Base-by-base conservation (phyloP, 1,140 invertebrate genomes). In the Cyphomyrmex costatus region DNA sequence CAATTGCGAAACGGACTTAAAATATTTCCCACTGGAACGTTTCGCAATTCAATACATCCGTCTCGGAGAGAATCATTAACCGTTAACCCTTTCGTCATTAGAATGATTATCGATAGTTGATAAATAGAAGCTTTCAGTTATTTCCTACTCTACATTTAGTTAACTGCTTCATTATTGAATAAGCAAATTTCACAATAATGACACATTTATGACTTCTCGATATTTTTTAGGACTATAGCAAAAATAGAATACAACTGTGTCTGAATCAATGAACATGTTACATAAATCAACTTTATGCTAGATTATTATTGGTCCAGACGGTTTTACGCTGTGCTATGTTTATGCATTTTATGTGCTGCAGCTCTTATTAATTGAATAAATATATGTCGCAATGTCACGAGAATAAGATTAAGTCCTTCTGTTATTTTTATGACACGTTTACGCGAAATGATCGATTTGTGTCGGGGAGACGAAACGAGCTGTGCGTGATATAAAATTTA, bases 401-500 rank as follows among this genome's bases (percentile, higher is more conserved):
- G 7, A 33, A n/a, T 3, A 46, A 66, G 33, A 66, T 66, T 46
- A 36, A 73, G 16, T 33, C 51, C 19, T 14, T 21, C 19, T 4
- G 19, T n/a, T 30, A 33, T 33, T 73, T 56, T 33, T n/a, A 70
- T 5, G 10, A 12, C 8, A 12, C 27, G 4, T 21, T 73, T 3
- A 27, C 49, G 70, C 19, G 51, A 51, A 51, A 30, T 30, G 42
- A 73, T 73, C n/a, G 6, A 58, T 58, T 74, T 42, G 19, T 14
- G 6, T 24, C 51, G 53, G 30, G 7, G 46, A 30, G 49, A 56
- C 14, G n/a, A 36, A 49, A 36, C 12, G 30, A 12, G 4, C 16
- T 3, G n/a, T n/a, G 14, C 14, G 1, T 7, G 12, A 21, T 42
- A 16, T 86, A 91, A 92, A 92, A 91, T 86, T 85, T 86, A 51